Percentiles rank a stretch among this genome's conserved stretches.
phyloP scores from a whole-genome alignment of 2,113 vertebrate species.

The Micronycteris hirsuta region DNA sequence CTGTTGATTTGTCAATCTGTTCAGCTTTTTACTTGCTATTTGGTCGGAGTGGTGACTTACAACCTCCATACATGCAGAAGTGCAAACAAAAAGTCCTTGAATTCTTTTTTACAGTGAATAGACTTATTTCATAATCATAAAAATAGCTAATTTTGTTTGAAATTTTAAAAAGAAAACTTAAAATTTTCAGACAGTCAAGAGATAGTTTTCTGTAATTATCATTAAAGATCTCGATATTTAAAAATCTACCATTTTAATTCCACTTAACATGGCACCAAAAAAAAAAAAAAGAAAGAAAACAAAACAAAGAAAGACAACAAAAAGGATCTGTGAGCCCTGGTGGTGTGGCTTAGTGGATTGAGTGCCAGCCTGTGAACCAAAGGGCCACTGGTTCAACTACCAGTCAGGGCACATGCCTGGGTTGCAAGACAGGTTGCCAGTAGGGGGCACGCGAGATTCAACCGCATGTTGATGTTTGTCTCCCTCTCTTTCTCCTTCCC shows the following conservation, averaged over 20 bases:
- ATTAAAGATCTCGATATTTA: neutral
- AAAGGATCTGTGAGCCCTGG: neutral
- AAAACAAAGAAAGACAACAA: neutral
- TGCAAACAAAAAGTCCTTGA: neutral
- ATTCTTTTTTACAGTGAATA: neutral
- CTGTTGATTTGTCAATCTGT: neutral
- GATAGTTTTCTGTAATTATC: neutral
- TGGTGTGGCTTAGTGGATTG: too few relatives aligned
- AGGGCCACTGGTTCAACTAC: too few relatives aligned
- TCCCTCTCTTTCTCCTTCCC: too few relatives aligned
- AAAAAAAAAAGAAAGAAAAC: neutral
- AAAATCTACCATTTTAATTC: neutral
- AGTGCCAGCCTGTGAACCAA: too few relatives aligned
- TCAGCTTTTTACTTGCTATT: neutral
- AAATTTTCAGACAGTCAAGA: neutral
- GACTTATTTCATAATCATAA: neutral
- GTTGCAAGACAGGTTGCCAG: too few relatives aligned
- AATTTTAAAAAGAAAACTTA: conserved; percentile 17
- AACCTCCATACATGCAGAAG: neutral
- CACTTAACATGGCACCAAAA: neutral
- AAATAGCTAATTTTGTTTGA: neutral
- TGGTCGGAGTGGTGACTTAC: neutral
- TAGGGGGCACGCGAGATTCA: too few relatives aligned
- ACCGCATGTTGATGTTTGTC: too few relatives aligned
- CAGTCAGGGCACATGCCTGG: too few relatives aligned